phyloP scores from a whole-genome alignment of 64 coral and sea anemone genomes.

The Montipora cactus region DNA sequence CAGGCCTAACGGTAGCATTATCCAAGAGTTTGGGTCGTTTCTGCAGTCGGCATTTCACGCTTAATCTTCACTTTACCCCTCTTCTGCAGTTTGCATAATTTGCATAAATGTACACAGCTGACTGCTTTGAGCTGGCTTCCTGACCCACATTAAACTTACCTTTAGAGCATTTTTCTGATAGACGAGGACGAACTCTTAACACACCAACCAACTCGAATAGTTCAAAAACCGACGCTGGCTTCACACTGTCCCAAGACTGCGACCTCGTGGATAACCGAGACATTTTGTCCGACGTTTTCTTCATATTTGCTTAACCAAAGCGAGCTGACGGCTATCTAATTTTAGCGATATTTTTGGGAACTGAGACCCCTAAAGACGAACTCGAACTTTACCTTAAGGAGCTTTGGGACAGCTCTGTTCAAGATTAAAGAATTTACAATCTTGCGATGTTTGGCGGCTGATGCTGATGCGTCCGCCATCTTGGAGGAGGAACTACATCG shows the following conservation, averaged over 20 bases:
- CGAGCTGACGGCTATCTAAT: not conserved
- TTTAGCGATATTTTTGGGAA: too few species aligned
- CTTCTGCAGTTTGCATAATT: not conserved
- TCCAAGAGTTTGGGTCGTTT: too few species aligned
- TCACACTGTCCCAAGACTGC: not conserved
- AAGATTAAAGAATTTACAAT: too few species aligned
- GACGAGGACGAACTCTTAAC: constrained; percentile 65
- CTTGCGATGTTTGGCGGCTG: too few species aligned
- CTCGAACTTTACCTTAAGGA: too few species aligned
- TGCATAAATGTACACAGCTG: not conserved
- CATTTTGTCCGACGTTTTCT: not conserved
- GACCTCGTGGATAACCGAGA: not conserved
- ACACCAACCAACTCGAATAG: constrained; percentile 64
- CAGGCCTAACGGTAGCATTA: too few species aligned
- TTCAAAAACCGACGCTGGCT: constrained; percentile 40
- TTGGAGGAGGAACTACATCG: too few species aligned
- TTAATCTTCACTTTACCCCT: too few species aligned
- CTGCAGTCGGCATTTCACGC: too few species aligned
- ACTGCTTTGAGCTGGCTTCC: not conserved
- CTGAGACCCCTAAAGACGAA: too few species aligned
- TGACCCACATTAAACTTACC: not conserved
- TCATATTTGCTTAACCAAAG: not conserved
- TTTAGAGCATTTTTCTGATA: constrained; percentile 19
- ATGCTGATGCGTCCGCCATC: too few species aligned
- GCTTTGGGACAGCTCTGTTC: too few species aligned